Base-by-base conservation (phyloP, 2,888 invertebrate species). In the Cataglyphis cursor region DNA sequence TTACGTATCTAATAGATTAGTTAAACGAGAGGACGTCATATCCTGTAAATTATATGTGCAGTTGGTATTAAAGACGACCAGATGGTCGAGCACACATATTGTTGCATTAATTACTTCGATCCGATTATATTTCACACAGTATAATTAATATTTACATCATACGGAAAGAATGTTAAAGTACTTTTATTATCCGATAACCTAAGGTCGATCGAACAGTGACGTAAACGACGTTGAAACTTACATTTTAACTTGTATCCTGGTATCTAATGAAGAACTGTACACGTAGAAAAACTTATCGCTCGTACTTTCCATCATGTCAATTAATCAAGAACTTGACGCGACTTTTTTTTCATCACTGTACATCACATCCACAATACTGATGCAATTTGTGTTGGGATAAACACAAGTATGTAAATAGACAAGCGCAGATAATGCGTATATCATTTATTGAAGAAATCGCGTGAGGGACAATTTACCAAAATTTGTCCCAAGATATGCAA, bases 161-260 rank as follows among this genome's bases (percentile, higher is more conserved):
- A 59, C 0, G 44, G 38, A 66, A 66, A 15, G 48, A 59, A 86
- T 28, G 70, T 10, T 18, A 31, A 44, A 44, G 24, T 48, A 8
- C 0, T 65, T 73, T 86, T 82, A 81, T 87, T 78, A 51, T 64
- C 6, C 15, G 48, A 61, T 89, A 87, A 90, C 81, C 84, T 85
- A 66, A 85, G 48, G 76, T 82, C 84, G 83, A 78, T 81, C 15
- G 8, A 28, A 88, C 75, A 87, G 76, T 88, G 80, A 87, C 76
- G 78, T 68, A 82, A 66, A 48, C n/a, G 73, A 41, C 28, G 51
- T 51, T 31, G 66, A 84, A 85, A 89, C 97, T 96, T 96, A 98
- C 98, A 99, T 97, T 96, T 99, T 99, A 88, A 99, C 97, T 95
- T 98, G 97, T 57, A 99, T 96, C 95, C 97, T 97, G 89, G 97